These are phyloP conservation scores for Danionella dracula DNA, from an alignment of 2,797 vertebrate species.

Conservation along the genomic window DNA sequence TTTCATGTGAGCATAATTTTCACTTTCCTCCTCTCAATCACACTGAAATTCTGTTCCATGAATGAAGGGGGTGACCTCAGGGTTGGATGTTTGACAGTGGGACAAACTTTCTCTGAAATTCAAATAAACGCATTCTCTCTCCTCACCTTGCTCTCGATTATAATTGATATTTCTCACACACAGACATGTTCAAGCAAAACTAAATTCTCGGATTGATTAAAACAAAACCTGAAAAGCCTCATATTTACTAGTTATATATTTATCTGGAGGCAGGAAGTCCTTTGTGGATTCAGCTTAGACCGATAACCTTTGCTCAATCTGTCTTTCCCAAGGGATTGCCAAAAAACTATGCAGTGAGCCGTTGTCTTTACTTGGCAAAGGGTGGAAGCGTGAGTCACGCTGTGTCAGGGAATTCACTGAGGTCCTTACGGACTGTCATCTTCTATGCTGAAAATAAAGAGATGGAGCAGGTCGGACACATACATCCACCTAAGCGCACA, in stretches of 20 bases:
- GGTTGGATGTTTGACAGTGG: not conserved
- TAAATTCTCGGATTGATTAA: constrained; percentile 68
- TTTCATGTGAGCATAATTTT: not conserved
- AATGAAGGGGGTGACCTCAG: constrained; percentile 5
- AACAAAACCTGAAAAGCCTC: constrained; percentile 44
- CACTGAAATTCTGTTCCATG: not conserved
- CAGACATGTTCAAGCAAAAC: constrained; percentile 67
- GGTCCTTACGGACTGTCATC: constrained; percentile 10
- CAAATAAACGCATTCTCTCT: constrained; percentile 1
- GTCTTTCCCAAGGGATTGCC: constrained; percentile 51
- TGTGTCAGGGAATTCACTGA: constrained; percentile 21
- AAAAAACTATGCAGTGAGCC: constrained; percentile 47
- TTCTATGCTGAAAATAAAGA: constrained; percentile 13
- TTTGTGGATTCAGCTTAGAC: constrained; percentile 53
- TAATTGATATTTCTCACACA: constrained; percentile 58
- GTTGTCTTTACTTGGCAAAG: constrained; percentile 50
- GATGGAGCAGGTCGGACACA: constrained; percentile 13
- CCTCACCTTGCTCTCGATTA: constrained; percentile 42
- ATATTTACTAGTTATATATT: constrained; percentile 50
- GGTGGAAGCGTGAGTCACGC: constrained; percentile 52
- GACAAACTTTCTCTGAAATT: constrained; percentile 10
- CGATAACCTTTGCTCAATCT: constrained; percentile 47
- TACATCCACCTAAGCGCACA: not conserved
- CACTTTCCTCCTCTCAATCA: too few species aligned
- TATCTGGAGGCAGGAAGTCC: constrained; percentile 42